phyloP scores from a whole-genome alignment of 2,797 vertebrate genomes.

The Muscicapa striata region DNA sequence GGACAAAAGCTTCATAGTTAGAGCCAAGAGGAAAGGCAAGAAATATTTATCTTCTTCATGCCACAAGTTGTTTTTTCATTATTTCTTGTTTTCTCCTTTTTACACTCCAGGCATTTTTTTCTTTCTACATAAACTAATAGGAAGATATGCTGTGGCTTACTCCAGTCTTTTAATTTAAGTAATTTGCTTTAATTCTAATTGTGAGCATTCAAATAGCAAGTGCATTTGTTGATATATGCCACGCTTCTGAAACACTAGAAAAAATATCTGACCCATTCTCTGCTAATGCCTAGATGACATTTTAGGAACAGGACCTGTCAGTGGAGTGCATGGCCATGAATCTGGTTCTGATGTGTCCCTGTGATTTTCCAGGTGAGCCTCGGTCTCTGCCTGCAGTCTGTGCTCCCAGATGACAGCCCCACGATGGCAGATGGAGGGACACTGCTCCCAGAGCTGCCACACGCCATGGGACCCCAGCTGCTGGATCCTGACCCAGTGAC shows the following conservation, averaged over 20 bases:
- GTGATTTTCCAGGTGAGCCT: conserved; percentile 49
- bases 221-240: neutral
- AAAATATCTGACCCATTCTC: neutral
- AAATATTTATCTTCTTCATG: neutral
- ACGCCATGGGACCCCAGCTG: rapidly evolving
- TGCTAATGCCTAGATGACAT: neutral
- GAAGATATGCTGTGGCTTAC: neutral
- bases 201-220: neutral
- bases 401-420: neutral
- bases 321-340: rapidly evolving
- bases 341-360: neutral
- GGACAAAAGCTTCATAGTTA: neutral
- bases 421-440: neutral
- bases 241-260: neutral
- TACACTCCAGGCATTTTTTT: neutral
- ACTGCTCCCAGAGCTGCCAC: neutral
- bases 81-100: neutral
- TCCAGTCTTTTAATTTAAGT: neutral
- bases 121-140: neutral
- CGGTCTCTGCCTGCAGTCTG: rapidly evolving
- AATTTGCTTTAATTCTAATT: neutral
- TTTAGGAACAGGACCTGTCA: neutral
- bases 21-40: neutral
- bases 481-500: neutral
- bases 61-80: neutral